Conservation (phyloP, 2,113 vertebrate species). For the Lanius ludovicianus region DNA sequence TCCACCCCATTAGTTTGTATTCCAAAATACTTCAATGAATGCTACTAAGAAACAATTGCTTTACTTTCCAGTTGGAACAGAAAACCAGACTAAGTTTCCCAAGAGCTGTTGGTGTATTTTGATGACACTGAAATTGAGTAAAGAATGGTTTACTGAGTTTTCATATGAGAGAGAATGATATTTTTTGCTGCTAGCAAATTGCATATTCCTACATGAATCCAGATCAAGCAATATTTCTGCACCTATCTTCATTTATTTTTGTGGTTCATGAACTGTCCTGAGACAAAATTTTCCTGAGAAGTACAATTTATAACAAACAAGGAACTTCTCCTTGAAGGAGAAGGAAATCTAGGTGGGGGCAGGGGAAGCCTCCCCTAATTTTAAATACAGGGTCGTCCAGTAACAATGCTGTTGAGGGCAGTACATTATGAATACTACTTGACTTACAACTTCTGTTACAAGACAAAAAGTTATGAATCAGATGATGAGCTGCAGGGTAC, state of each 20-base stretch:
- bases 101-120: not conserved
- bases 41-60: not conserved
- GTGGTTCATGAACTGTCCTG: not conserved
- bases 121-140: not conserved
- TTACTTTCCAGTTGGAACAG: not conserved
- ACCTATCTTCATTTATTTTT: slow-evolving; percentile 8
- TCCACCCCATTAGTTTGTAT: not conserved
- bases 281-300: not conserved
- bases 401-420: not conserved
- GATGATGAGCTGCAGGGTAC: not conserved
- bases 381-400: not conserved
- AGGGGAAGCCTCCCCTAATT: not conserved
- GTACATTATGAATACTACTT: not conserved
- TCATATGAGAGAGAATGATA: not conserved
- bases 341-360: not conserved
- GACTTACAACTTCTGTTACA: slow-evolving; percentile 1
- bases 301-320: not conserved
- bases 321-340: not conserved
- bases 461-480: slow-evolving; percentile 1
- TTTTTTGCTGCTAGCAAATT: not conserved
- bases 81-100: not conserved
- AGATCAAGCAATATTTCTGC: not conserved
- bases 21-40: not conserved
- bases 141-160: not conserved
- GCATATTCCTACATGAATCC: not conserved